Conservation (phyloP, 2,888 invertebrate species). For the Thereva unica region DNA sequence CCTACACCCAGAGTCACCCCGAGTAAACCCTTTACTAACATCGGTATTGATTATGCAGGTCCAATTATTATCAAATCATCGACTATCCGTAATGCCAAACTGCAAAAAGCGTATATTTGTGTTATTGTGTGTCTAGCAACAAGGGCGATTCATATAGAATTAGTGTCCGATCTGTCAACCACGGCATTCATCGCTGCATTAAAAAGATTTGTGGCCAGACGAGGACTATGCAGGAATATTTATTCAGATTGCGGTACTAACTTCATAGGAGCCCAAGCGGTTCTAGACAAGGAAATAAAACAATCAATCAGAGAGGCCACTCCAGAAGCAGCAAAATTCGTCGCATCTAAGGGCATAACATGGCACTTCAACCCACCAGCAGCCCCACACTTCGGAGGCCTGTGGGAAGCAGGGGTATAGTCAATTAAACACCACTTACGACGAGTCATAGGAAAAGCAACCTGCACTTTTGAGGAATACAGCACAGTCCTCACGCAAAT, state of each 20-base stretch:
- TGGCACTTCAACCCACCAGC: background rate
- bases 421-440: background rate
- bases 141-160: background rate
- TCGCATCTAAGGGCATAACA: background rate
- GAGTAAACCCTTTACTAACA: background rate
- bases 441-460: conserved; percentile 41
- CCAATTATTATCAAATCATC: background rate
- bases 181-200: background rate
- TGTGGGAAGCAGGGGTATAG: no score
- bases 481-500: conserved; percentile 45
- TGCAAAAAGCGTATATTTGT: background rate
- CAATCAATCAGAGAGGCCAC: background rate
- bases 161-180: background rate
- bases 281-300: no score
- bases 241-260: background rate
- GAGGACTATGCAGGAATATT: background rate
- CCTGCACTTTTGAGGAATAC: conserved; percentile 46
- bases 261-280: no score
- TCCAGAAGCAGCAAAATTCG: background rate
- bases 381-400: no score
- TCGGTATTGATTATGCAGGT: background rate
- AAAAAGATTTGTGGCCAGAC: background rate
- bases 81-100: background rate
- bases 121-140: background rate
- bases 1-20: background rate